Evolutionary conservation across 2,113 vertebrate species (phyloP).

Genomic region (Tamias sibiricus): DNA sequence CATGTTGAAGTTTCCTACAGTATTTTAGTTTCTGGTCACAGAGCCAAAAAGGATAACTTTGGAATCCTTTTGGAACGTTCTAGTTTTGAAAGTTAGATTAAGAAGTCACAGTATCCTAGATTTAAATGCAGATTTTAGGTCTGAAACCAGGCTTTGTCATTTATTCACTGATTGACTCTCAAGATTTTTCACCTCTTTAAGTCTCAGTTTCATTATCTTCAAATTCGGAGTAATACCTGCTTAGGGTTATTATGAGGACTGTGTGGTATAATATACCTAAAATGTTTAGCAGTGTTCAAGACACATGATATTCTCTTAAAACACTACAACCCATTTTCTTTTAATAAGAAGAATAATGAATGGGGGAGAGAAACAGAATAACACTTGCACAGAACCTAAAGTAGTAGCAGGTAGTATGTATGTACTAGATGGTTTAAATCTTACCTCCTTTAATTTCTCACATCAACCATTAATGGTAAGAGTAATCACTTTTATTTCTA

Average conservation of each 20-base stretch:
- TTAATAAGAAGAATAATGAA: background rate
- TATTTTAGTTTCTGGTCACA: background rate
- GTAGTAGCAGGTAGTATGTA: background rate
- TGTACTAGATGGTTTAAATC: background rate
- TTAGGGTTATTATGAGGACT: background rate
- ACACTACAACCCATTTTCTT: background rate
- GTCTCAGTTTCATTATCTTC: background rate
- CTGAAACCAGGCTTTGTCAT: background rate
- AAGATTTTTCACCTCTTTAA: background rate
- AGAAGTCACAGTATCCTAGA: background rate
- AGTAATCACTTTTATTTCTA: background rate
- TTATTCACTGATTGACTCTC: background rate
- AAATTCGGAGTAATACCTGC: background rate
- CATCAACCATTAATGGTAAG: background rate
- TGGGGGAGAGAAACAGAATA: background rate
- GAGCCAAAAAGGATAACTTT: background rate
- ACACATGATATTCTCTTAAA: background rate
- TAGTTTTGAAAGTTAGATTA: background rate
- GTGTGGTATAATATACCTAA: background rate
- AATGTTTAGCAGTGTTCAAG: background rate
- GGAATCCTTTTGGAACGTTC: background rate
- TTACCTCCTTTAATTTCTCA: background rate
- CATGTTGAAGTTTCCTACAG: background rate
- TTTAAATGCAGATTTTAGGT: background rate
- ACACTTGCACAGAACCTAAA: background rate